Evolutionary conservation across 2,797 vertebrate genomes (phyloP).

Genomic region (Cryptoblepharus egeriae): DNA sequence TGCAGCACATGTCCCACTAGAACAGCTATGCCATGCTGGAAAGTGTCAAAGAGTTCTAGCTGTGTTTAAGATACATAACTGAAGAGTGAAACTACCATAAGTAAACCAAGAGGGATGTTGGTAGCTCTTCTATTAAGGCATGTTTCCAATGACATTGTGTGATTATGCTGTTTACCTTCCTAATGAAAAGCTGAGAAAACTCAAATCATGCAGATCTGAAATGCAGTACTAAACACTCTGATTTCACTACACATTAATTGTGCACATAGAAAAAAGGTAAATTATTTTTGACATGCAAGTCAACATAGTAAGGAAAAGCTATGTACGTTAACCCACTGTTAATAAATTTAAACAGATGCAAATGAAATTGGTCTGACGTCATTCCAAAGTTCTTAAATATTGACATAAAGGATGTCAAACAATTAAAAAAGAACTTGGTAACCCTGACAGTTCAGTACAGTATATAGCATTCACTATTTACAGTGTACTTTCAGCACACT

Average conservation of each 20-base stretch:
- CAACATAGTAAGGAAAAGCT: slow-evolving; percentile 13
- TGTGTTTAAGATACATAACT: background rate
- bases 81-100: background rate
- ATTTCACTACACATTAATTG: background rate
- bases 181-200: background rate
- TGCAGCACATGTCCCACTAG: no score
- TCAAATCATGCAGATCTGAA: background rate
- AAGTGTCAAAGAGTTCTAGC: background rate
- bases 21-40: no score
- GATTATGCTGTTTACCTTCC: background rate
- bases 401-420: slow-evolving; percentile 12
- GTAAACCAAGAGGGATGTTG: background rate
- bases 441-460: slow-evolving; percentile 8
- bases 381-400: slow-evolving; percentile 22
- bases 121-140: background rate
- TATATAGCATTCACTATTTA: background rate
- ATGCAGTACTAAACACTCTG: background rate
- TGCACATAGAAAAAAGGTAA: background rate
- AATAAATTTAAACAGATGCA: slow-evolving; percentile 3
- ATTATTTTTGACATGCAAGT: background rate
- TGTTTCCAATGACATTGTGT: background rate
- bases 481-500: slow-evolving; percentile 10
- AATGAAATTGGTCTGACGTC: background rate
- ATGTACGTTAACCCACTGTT: background rate
- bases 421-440: background rate